Evolutionary conservation across 1,140 invertebrate species (phyloP), one percentile per base, ranked within the genome.

Genomic region (Caenorhabditis latens): DNA sequence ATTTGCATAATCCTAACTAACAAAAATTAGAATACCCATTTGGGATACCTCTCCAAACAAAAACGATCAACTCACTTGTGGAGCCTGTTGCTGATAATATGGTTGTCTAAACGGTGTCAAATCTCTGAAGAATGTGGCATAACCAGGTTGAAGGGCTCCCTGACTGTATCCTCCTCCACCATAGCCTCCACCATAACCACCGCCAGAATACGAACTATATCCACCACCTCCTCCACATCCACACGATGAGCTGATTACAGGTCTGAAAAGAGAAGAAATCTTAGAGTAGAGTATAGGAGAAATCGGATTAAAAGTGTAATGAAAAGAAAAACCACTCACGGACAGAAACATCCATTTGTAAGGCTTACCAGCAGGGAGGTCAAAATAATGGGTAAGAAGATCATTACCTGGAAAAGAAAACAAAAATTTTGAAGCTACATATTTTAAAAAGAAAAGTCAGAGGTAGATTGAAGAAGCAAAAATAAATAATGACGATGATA

Each of bases 21-120:
- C n/a, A n/a, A n/a, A n/a, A n/a, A n/a, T n/a, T n/a, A n/a, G n/a
- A n/a, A n/a, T n/a, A n/a, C n/a, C n/a, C n/a, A n/a, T n/a, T n/a
- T n/a, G n/a, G n/a, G n/a, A n/a, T n/a, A n/a, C n/a, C n/a, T 32
- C 32, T 32, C 32, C 32, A 32, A 32, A 32, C 32, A 32, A 32
- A 32, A 32, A 32, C 32, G 32, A 32, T 32, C 2, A 32, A 32
- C 71, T 79, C 7, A 79, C 40, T 46, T 50, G 71, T 21, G 46
- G 46, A 50, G 43, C 14, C 13, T 42, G 21, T 11, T 42, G 43
- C n/a, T 48, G 71, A 79, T 79, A 79, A 53, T 79, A 79, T 14
- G 71, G 71, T 50, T 79, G 71, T 50, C 71, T 79, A 46, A 79
- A 79, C 14, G 71, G 71, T 19, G 71, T 79, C n/a, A 79, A n/a